phyloP scores from a whole-genome alignment of 2,888 invertebrate species.

The Lottia scabra region DNA sequence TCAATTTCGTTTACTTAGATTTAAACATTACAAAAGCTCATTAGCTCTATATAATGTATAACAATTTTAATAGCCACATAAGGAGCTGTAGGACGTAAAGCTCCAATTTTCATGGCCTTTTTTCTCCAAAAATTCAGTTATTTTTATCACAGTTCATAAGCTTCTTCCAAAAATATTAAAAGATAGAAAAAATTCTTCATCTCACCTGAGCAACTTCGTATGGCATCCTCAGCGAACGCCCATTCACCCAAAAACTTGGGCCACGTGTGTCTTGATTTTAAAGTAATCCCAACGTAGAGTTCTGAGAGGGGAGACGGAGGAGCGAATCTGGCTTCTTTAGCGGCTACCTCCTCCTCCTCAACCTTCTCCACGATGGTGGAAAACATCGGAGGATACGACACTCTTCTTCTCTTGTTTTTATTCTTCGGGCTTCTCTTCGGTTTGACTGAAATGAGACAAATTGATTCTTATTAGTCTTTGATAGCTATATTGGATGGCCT shows the following conservation, averaged over 20 bases:
- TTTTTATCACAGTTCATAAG: too few relatives aligned
- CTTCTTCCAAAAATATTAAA: too few relatives aligned
- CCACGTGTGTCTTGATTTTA: constrained; percentile 44
- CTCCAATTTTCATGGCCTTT: too few relatives aligned
- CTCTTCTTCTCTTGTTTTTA: constrained; percentile 32
- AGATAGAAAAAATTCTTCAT: too few relatives aligned
- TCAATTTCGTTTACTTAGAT: too few relatives aligned
- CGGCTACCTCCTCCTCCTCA: constrained; percentile 73
- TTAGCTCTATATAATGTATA: too few relatives aligned
- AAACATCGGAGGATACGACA: constrained; percentile 47
- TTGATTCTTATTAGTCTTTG: neutral
- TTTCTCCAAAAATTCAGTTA: too few relatives aligned
- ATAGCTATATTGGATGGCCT: too few relatives aligned
- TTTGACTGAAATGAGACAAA: constrained; percentile 9
- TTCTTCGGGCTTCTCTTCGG: constrained; percentile 20
- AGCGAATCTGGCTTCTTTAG: constrained; percentile 36
- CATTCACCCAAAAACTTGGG: constrained; percentile 49
- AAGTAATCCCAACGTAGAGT: constrained; percentile 48
- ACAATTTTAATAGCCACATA: too few relatives aligned
- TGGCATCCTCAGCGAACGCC: constrained; percentile 37
- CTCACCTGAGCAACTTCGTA: constrained; percentile 22
- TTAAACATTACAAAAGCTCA: too few relatives aligned
- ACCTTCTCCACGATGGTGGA: constrained; percentile 45
- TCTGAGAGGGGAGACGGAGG: constrained; percentile 55
- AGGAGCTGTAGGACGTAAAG: too few relatives aligned